Conservation (phyloP, 2,113 vertebrate species). For the Shinisaurus crocodilurus region DNA sequence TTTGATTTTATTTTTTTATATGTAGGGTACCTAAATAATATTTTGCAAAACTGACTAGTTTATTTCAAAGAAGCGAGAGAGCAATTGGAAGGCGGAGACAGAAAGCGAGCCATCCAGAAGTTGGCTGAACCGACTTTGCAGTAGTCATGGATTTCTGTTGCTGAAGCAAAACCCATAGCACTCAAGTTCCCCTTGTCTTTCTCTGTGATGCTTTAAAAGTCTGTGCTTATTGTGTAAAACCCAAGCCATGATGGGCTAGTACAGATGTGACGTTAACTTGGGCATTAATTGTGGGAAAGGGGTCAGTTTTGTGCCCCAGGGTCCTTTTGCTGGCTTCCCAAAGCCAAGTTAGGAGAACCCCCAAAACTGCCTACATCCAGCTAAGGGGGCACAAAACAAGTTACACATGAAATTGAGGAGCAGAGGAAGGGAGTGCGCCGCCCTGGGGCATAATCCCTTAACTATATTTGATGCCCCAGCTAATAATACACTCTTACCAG, state of each 20-base stretch:
- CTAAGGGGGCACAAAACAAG: neutral
- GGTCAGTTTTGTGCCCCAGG: neutral
- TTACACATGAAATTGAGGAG: too few species aligned
- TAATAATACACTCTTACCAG: neutral
- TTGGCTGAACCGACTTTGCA: conserved; percentile 41
- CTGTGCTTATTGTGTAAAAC: neutral
- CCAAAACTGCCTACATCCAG: neutral
- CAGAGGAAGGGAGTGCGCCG: neutral
- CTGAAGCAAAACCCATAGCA: conserved; percentile 32
- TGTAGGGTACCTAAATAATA: conserved; percentile 55
- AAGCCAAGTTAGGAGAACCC: neutral
- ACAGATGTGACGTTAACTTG: neutral
- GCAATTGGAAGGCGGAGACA: neutral
- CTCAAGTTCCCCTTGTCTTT: accelerated
- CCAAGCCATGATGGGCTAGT: conserved; percentile 4
- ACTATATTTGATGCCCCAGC: neutral
- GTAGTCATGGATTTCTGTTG: conserved; percentile 31
- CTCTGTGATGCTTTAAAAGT: neutral
- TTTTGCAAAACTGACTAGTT: conserved; percentile 41
- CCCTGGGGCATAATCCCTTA: neutral
- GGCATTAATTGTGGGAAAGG: neutral
- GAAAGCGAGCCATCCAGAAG: conserved; percentile 15
- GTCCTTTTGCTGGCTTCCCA: too few species aligned
- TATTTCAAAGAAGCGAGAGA: conserved; percentile 37
- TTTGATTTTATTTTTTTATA: conserved; percentile 57